Percentiles rank a stretch among this genome's conserved stretches.
Evolutionary conservation across 1,140 invertebrate genomes (phyloP).

Genomic region (Dendroctonus valens): DNA sequence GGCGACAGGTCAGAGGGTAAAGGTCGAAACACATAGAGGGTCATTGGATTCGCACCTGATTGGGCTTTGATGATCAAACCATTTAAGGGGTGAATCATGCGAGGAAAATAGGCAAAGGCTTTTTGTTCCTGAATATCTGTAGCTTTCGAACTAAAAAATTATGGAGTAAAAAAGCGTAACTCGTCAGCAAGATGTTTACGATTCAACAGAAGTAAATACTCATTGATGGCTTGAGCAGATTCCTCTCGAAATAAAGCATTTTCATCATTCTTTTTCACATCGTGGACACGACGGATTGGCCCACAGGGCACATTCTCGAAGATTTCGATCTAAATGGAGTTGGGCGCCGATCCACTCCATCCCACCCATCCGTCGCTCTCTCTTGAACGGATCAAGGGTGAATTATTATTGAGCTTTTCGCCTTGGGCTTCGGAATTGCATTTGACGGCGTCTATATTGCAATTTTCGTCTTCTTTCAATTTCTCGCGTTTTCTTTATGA

Average conservation of each 20-base stretch:
- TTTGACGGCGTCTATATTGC: conserved; percentile 18
- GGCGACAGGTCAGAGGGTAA: conserved; percentile 33
- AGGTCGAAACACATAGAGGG: conserved; percentile 17
- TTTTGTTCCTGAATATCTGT: too few relatives aligned
- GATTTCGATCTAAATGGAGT: conserved; percentile 23
- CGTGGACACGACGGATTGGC: conserved; percentile 1
- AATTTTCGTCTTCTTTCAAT: not conserved
- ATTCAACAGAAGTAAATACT: too few relatives aligned
- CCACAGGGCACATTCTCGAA: conserved; percentile 6
- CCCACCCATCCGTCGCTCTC: not conserved
- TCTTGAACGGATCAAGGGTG: conserved; percentile 12
- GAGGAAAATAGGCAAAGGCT: not conserved
- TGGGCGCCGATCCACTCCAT: conserved; percentile 10
- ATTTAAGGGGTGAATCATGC: conserved; percentile 2
- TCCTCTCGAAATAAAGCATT: too few relatives aligned
- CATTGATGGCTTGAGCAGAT: too few relatives aligned
- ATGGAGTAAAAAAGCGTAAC: too few relatives aligned
- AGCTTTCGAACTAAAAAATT: too few relatives aligned
- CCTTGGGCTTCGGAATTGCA: conserved; percentile 13
- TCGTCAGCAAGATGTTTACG: too few relatives aligned
- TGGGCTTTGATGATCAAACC: not conserved
- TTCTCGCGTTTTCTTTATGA: too few relatives aligned
- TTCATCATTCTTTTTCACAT: not conserved
- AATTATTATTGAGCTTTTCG: conserved; percentile 19
- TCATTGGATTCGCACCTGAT: conserved; percentile 18